Evolutionary conservation across 2,888 invertebrate species (phyloP), one percentile per base, ranked within the genome.

Genomic region (Junonia oenone): DNA sequence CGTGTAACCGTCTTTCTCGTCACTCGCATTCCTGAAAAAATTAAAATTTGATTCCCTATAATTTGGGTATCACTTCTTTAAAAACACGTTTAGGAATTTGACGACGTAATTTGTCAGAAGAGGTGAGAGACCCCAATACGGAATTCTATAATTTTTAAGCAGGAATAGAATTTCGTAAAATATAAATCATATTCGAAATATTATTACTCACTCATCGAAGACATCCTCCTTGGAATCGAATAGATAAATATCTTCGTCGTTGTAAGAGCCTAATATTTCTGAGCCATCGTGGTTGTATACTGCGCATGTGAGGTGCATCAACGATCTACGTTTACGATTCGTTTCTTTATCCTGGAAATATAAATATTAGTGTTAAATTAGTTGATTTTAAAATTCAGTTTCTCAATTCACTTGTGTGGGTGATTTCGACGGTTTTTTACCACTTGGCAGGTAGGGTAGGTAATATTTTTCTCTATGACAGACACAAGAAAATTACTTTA

Each of bases 221-320:
- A 81, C 78, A 63, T 92, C 91, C 1, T 76, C 76, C 40, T 78
- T 88, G 14, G 93, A 92, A 75, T 97, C 94, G 73, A 97, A 98
- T 33, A 98, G 88, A 83, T 97, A 98, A 64, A 99, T 95, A 68
- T 97, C 95, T 61, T 97, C 97, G 75, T 98, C 97, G 79, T 96
- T 98, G 80, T 98, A 98, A 0, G 97, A 96, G n/a, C 96, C 98
- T 9, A 99, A 88, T 50, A 99, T 94, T 90, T 98, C 97, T 49
- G 95, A 92, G 40, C 98, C 98, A 81, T 96, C 94, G 85, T 96
- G 94, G 83, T 96, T 98, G 85, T 97, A 99, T 2, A 97, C 94
- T 6, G 97, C 96, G 73, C 96, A 96, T 0, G 98, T 98, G 2
- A 98, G 93, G 75, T 97, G 95, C 72, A 81, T 79, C 65, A 73